Conservation (phyloP, 1,140 invertebrate species). For the Pogonomyrmex californicus region DNA sequence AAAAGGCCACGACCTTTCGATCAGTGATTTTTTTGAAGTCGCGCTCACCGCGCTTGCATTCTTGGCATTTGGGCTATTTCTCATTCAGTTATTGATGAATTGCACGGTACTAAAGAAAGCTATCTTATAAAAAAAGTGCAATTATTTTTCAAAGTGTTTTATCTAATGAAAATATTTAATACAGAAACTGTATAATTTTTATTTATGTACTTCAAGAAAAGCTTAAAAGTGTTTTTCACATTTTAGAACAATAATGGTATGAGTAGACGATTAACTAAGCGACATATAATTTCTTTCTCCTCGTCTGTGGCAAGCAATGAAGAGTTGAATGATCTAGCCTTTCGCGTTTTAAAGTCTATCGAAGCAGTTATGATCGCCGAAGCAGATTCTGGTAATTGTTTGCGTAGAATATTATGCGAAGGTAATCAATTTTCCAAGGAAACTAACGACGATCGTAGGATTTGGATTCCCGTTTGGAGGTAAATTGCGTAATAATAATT, state of each 20-base stretch:
- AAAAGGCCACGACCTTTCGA: constrained; percentile 87
- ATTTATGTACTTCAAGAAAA: not conserved
- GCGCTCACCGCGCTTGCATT: constrained; percentile 93
- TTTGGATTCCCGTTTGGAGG: constrained; percentile 92
- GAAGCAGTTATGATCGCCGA: constrained; percentile 86
- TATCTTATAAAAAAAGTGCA: not conserved
- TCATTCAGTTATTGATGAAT: constrained; percentile 91
- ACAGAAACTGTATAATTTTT: not conserved
- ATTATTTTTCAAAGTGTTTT: constrained; percentile 7
- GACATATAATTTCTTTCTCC: constrained; percentile 67
- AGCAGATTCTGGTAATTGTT: constrained; percentile 86
- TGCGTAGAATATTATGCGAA: constrained; percentile 89
- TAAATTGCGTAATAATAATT: constrained; percentile 78
- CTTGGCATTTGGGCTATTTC: constrained; percentile 92
- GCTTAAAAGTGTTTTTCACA: not conserved
- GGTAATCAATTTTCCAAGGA: constrained; percentile 89
- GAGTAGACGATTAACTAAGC: constrained; percentile 77
- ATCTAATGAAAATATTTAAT: not conserved
- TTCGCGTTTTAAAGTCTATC: constrained; percentile 87
- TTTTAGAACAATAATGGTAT: constrained; percentile 39
- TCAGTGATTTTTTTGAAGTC: constrained; percentile 92
- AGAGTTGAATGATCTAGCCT: constrained; percentile 88
- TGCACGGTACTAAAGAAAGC: constrained; percentile 74
- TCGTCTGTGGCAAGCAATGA: constrained; percentile 76
- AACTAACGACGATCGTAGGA: constrained; percentile 86